These are phyloP conservation scores for Monodelphis domestica DNA, from an alignment of 2,797 vertebrate species.

Conservation along the genomic window DNA sequence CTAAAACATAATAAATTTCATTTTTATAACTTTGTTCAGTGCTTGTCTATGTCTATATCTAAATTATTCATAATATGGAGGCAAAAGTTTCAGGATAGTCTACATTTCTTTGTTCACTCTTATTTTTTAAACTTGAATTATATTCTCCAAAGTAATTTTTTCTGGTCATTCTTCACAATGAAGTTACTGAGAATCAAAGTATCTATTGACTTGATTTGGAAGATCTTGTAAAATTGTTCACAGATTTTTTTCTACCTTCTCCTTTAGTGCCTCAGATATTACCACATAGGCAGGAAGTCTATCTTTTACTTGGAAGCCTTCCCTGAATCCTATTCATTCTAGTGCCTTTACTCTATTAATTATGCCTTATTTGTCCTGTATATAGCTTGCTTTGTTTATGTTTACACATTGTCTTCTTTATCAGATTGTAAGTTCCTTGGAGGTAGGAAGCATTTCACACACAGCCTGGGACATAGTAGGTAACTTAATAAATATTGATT, in stretches of 20 bases:
- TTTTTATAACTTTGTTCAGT: neutral
- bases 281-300: neutral
- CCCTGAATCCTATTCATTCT: neutral
- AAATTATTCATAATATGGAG: neutral
- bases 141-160: neutral
- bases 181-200: neutral
- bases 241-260: neutral
- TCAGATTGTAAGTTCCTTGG: neutral
- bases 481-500: neutral
- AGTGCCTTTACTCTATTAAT: neutral
- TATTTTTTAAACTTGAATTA: neutral
- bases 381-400: neutral
- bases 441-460: neutral
- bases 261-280: neutral
- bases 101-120: neutral
- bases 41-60: neutral
- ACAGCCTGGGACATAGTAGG: neutral
- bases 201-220: neutral
- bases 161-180: neutral
- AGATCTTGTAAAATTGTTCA: neutral
- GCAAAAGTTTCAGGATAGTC: neutral
- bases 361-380: neutral
- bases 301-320: neutral
- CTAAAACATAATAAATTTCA: neutral
- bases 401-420: neutral